Base-by-base conservation (phyloP, 2,888 invertebrate genomes). In the Archips crataeganus region DNA sequence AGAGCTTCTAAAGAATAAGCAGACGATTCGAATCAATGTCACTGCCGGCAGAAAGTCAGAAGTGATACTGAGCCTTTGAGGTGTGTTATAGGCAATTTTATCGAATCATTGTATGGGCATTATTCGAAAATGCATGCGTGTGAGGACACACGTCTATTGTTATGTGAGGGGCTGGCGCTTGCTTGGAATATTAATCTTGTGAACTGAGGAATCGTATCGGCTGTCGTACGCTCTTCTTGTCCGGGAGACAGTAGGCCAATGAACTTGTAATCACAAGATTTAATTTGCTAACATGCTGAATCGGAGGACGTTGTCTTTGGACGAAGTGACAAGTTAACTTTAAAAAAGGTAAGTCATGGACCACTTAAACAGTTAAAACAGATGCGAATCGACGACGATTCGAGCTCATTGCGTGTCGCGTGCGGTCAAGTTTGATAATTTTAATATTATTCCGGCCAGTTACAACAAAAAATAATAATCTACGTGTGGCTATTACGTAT, bases 101-200 rank as follows among this genome's bases (percentile, higher is more conserved):
- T 92, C 89, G 89, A 84, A 91, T 89, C 92, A 91, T 92, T 90
- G 91, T 93, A 94, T 92, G 93, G 94, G 90, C 88, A 92, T 94
- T 94, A 93, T 92, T 88, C 89, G 89, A 89, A 92, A 92, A 94
- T 93, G 91, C 93, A 93, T 90, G 92, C 92, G 91, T 89, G 89
- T 87, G 87, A 81, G 79, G 80, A 85, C 87, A 85, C 85, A 83
- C 84, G 84, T 82, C 91, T 86, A 93, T 92, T 93, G 93, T 93
- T 89, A 87, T 87, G 88, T 86, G 85, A 87, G 84, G 85, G 85
- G 85, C 77, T 88, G 85, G 89, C 89, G 87, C 92, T 82, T 89
- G 92, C 84, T 80, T 84, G 83, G 94, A 93, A 94, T 94, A 94
- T 93, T 94, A 94, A 94, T 93, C 91, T 90, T 88, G 86, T 88